phyloP scores from a whole-genome alignment of 1,140 invertebrate species.

The Achatina immaculata region DNA sequence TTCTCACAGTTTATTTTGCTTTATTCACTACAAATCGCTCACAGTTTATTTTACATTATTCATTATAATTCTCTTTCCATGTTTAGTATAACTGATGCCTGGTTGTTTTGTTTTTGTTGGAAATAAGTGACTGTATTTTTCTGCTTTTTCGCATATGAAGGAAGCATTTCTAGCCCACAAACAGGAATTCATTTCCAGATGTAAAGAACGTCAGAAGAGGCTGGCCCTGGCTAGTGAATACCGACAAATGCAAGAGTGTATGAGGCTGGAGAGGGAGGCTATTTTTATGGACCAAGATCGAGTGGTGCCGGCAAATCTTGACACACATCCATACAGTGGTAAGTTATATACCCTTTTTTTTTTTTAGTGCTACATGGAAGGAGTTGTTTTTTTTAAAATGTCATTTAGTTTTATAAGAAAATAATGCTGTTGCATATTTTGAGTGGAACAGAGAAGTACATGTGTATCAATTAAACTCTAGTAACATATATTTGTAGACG shows the following conservation, averaged over 20 bases:
- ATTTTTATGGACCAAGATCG: conserved; percentile 52
- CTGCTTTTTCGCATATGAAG: conserved; percentile 44
- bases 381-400: neutral
- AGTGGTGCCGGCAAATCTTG: conserved; percentile 50
- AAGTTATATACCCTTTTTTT: too few relatives aligned
- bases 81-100: too few relatives aligned
- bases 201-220: conserved; percentile 61
- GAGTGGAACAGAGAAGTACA: neutral
- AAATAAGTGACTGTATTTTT: neutral
- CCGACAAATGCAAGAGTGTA: conserved; percentile 53
- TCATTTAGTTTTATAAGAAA: too few relatives aligned
- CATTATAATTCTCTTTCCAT: too few relatives aligned
- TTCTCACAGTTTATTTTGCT: too few relatives aligned
- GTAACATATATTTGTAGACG: too few relatives aligned
- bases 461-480: too few relatives aligned
- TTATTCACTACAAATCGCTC: too few relatives aligned
- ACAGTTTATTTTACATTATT: too few relatives aligned
- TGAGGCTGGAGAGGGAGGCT: conserved; percentile 56
- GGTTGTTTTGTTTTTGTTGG: too few relatives aligned
- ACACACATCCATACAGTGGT: conserved; percentile 65
- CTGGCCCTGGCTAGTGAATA: conserved; percentile 58
- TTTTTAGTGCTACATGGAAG: too few relatives aligned
- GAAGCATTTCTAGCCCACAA: conserved; percentile 61
- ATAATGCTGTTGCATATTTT: too few relatives aligned
- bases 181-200: conserved; percentile 56